Conservation (phyloP, 2,888 invertebrate species). For the Hemaris fuciformis region DNA sequence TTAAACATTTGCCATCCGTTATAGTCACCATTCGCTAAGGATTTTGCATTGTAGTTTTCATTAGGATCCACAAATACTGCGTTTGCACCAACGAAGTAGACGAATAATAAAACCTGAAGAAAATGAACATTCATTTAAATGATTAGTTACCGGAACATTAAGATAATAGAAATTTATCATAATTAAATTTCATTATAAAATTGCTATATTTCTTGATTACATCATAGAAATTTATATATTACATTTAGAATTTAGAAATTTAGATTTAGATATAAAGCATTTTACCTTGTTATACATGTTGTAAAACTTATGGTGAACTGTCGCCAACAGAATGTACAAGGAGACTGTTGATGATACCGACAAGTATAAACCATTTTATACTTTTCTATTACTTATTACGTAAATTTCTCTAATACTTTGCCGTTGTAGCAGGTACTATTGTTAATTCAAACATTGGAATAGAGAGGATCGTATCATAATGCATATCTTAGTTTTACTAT, state of each 20-base stretch:
- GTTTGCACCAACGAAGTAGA: constrained; percentile 49
- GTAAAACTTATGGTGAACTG: constrained; percentile 58
- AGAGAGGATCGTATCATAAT: constrained; percentile 12
- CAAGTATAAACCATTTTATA: constrained; percentile 70
- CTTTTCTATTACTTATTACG: constrained; percentile 71
- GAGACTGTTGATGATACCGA: constrained; percentile 64
- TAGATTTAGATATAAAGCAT: not conserved
- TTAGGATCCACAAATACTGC: constrained; percentile 56
- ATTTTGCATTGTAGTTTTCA: constrained; percentile 29
- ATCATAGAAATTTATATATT: too few relatives aligned
- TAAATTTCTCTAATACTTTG: constrained; percentile 63
- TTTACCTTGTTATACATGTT: constrained; percentile 64
- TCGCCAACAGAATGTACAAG: constrained; percentile 58
- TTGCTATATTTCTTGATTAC: too few relatives aligned
- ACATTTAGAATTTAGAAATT: not conserved
- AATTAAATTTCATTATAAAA: not conserved
- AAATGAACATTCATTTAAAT: too few relatives aligned
- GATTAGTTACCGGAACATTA: too few relatives aligned
- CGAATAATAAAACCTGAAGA: constrained; percentile 55
- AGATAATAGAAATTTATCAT: too few relatives aligned
- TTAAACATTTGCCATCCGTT: constrained; percentile 61
- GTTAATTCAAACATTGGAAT: constrained; percentile 24
- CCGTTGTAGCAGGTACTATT: constrained; percentile 45
- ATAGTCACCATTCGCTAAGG: constrained; percentile 24
- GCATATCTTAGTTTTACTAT: constrained; percentile 17